Evolutionary conservation across 2,113 vertebrate species (phyloP), one percentile per base, ranked within the genome.

Genomic region (Natator depressus): DNA sequence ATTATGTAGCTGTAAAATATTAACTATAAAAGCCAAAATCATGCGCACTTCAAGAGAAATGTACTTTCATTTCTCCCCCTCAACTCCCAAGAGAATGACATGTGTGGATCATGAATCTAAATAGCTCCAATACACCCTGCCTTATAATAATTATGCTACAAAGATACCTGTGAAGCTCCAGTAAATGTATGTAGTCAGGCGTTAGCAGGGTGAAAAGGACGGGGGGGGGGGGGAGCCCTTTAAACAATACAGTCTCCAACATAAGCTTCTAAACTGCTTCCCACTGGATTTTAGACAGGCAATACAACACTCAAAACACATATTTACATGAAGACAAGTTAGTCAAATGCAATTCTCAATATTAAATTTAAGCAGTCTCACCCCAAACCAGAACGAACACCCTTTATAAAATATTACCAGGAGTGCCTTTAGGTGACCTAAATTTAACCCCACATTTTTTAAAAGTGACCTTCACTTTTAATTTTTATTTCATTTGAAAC

Each of bases 81-180:
- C 94, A 95, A 4, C 27, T 95, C 91, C 55, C 84, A 93, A 81
- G 25, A 94, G 90, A 96, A 93, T 82, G 88, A 55, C 53, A 84
- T 65, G 65, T 79, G 51, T 84, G 87, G 89, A 78, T 65, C 85
- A 82, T 85, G 91, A 95, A 89, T 10, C 35, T 93, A 82, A 97
- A 93, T 51, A 47, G 11, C 22, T 91, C 35, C 80, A 88, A 90
- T 82, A 84, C 49, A 82, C 11, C 89, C 47, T 78, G 46, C 78
- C 72, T 72, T 89, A 57, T 55, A 62, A 25, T 13, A 82, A 91
- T 83, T 92, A 83, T 78, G 50, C 51, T 91, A 90, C 3, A n/a
- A 92, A 29, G 90, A 42, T 2, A 11, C n/a, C 75, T 94, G 79
- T 75, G 82, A 92, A 92, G 91, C 92, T 57, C 81, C 54, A 86